Evolutionary conservation across 2,113 vertebrate genomes (phyloP).

Genomic region (Corynorhinus townsendii): DNA sequence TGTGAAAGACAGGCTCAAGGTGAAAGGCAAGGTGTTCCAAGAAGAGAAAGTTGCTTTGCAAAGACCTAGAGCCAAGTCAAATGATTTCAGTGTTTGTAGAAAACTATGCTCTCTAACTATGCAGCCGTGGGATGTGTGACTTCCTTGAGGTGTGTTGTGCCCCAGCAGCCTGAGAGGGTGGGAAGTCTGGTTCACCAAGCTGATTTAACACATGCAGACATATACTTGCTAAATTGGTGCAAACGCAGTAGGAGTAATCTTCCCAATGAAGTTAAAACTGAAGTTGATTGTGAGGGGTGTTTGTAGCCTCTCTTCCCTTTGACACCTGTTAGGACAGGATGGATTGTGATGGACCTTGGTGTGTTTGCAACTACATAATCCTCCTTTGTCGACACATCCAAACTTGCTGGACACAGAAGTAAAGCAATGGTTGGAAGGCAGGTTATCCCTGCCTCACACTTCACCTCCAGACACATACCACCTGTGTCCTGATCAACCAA

Average conservation of each 20-base stretch:
- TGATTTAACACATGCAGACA: not conserved
- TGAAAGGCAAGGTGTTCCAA: not conserved
- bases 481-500: not conserved
- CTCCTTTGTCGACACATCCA: not conserved
- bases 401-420: not conserved
- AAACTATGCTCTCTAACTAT: rapidly evolving
- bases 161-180: not conserved
- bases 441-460: rapidly evolving
- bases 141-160: rapidly evolving
- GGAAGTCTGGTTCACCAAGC: not conserved
- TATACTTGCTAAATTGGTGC: not conserved
- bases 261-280: not conserved
- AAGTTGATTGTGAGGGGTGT: not conserved
- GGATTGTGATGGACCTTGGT: not conserved
- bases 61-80: not conserved
- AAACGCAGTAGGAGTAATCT: not conserved
- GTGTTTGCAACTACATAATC: not conserved
- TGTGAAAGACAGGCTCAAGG: not conserved
- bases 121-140: rapidly evolving
- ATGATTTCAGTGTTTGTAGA: not conserved
- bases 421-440: not conserved
- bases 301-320: not conserved
- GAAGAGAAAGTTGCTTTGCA: not conserved
- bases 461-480: not conserved
- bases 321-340: not conserved